Evolutionary conservation across 2,113 vertebrate genomes (phyloP).

Genomic region (Meles meles): DNA sequence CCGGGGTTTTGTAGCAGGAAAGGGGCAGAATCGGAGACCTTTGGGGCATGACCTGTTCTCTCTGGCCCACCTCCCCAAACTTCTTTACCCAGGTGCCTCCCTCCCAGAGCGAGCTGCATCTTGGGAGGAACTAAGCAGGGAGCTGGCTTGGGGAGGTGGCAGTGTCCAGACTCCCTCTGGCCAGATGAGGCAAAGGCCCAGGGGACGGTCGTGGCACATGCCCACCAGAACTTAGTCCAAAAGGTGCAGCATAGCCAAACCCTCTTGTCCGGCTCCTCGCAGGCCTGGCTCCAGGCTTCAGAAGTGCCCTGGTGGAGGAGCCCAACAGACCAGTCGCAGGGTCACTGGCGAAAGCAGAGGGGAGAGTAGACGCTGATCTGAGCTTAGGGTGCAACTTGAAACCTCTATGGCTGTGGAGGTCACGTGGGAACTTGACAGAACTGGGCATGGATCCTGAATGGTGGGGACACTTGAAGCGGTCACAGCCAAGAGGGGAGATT

Average conservation of each 20-base stretch:
- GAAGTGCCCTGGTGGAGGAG: not conserved
- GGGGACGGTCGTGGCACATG: not conserved
- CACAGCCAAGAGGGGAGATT: not conserved
- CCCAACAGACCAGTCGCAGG: not conserved
- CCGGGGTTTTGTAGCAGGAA: not conserved
- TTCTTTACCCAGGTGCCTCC: not conserved
- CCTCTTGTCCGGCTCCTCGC: not conserved
- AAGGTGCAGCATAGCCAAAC: not conserved
- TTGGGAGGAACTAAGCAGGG: not conserved
- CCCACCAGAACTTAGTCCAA: not conserved
- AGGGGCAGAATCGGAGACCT: not conserved
- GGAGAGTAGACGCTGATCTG: not conserved
- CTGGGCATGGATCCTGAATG: conserved; percentile 5
- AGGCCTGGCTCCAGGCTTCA: not conserved
- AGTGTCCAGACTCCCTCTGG: not conserved
- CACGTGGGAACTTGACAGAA: conserved; percentile 8
- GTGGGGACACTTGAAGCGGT: conserved; percentile 26
- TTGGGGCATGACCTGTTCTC: not conserved
- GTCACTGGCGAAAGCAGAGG: not conserved
- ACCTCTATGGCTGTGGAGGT: conserved; percentile 34
- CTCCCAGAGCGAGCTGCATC: not conserved
- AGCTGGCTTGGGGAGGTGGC: not conserved
- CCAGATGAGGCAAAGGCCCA: not conserved
- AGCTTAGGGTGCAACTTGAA: conserved; percentile 35
- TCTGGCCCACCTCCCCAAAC: not conserved